These are phyloP conservation scores for Porphyrio hochstetteri DNA, from an alignment of 2,113 vertebrate genomes.

Conservation along the genomic window DNA sequence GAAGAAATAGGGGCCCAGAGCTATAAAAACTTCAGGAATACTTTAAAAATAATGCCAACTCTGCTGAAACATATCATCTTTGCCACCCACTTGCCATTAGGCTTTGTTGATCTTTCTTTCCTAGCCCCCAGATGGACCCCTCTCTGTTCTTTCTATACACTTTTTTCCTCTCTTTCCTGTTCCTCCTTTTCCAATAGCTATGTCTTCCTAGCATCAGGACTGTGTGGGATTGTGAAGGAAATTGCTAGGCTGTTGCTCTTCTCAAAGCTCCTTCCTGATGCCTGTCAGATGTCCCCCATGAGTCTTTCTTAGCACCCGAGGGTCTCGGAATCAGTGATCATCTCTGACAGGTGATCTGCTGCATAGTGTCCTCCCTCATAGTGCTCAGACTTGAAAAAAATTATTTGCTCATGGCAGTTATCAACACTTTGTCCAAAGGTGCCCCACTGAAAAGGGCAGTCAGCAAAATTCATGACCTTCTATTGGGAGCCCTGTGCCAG, in stretches of 20 bases:
- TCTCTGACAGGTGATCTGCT: background rate
- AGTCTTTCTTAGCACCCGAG: background rate
- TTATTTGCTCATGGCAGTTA: background rate
- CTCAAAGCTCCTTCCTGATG: background rate
- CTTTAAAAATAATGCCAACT: conserved; percentile 52
- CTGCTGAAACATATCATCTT: background rate
- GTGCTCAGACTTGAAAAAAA: background rate
- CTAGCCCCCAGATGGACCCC: background rate
- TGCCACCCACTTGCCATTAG: background rate
- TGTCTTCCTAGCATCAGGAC: background rate
- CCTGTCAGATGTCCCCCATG: background rate
- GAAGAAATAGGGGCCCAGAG: conserved; percentile 28
- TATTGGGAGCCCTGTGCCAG: background rate
- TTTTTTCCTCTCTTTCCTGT: background rate
- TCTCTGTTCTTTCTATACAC: background rate
- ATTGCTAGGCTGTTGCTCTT: background rate
- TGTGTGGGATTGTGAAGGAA: background rate
- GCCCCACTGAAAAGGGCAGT: background rate
- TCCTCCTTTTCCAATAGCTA: background rate
- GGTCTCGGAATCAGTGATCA: background rate
- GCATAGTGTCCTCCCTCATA: background rate
- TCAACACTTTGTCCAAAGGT: background rate
- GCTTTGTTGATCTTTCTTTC: conserved; percentile 23
- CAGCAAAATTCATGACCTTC: background rate
- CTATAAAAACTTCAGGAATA: conserved; percentile 57